Percentiles rank a stretch among this genome's conserved stretches.
Evolutionary conservation across 1,140 invertebrate species (phyloP).

Genomic region (Calycopis cecrops): DNA sequence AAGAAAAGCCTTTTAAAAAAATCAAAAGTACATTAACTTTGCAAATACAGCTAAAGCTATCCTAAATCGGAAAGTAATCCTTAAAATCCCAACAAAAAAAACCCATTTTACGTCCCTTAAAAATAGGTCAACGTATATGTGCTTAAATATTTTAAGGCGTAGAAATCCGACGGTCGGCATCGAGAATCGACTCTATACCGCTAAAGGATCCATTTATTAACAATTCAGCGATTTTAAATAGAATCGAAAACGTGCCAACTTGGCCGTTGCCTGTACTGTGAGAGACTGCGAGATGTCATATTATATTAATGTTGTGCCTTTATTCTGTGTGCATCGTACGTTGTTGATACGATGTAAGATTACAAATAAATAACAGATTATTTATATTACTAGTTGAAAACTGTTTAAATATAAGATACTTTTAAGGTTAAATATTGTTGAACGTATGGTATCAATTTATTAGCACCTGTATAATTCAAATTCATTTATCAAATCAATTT

Average conservation of each 20-base stretch:
- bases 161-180: slow-evolving; percentile 14
- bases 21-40: too few species aligned
- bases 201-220: slow-evolving; percentile 48
- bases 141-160: slow-evolving; percentile 23
- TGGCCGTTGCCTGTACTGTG: slow-evolving; percentile 30
- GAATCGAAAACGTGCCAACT: slow-evolving; percentile 62
- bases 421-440: too few species aligned
- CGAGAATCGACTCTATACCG: slow-evolving; percentile 20
- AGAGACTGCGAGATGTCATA: slow-evolving; percentile 35
- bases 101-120: too few species aligned
- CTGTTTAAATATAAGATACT: too few species aligned
- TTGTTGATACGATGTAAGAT: background rate
- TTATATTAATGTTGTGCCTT: slow-evolving; percentile 40
- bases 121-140: background rate
- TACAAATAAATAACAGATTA: background rate
- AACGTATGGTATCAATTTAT: too few species aligned
- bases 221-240: slow-evolving; percentile 59
- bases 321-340: slow-evolving; percentile 30
- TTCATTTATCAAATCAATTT: too few species aligned
- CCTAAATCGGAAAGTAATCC: too few species aligned
- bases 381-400: background rate
- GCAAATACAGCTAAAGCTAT: too few species aligned
- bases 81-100: too few species aligned
- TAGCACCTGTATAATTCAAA: too few species aligned
- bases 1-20: too few species aligned